Base-by-base conservation (phyloP, 1,140 invertebrate genomes). In the Cardiocondyla obscurior region DNA sequence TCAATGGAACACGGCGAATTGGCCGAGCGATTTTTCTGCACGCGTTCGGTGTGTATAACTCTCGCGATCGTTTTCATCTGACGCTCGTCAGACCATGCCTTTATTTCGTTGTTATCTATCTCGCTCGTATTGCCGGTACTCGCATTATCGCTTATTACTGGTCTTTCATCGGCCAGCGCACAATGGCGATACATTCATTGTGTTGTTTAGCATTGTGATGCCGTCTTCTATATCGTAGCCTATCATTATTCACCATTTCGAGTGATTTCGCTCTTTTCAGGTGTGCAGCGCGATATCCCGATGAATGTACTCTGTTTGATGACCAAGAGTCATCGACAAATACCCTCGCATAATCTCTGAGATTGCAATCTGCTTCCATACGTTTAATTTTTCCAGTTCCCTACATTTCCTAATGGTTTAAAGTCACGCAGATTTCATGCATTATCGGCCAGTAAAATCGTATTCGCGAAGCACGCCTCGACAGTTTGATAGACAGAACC, bases 111-210 rank as follows among this genome's bases (percentile, higher is more conserved):
- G 46, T 77, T 79, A 67, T n/a, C 39, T 69, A 79, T 79, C 62
- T 69, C 14, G 62, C 25, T 67, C 44, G 62, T 36, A 79, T 69
- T 42, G 46, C 55, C 33, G n/a, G 33, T 12, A 36, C 12, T 79
- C 46, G 33, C 30, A 79, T 79, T 67, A 79, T 79, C 74, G 74
- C 62, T 67, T 55, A 79, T 79, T 79, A 79, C 62, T 36, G 74
- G 74, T 79, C 74, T 79, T 79, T 69, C 62, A 79, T 79, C 74
- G 74, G 28, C 16, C 74, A 25, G 62, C 36, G 22, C 46, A 79
- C 33, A 79, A 79, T 69, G 12, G 62, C 62, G 46, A 79, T 69
- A 69, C 36, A 69, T 79, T 79, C 74, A 79, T 67, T 69, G 74
- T 77, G 22, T 77, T 77, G 62, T 53, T 79, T 79, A 67, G 62